phyloP scores from a whole-genome alignment of 2,888 invertebrate species.

The Agrotis ipsilon region DNA sequence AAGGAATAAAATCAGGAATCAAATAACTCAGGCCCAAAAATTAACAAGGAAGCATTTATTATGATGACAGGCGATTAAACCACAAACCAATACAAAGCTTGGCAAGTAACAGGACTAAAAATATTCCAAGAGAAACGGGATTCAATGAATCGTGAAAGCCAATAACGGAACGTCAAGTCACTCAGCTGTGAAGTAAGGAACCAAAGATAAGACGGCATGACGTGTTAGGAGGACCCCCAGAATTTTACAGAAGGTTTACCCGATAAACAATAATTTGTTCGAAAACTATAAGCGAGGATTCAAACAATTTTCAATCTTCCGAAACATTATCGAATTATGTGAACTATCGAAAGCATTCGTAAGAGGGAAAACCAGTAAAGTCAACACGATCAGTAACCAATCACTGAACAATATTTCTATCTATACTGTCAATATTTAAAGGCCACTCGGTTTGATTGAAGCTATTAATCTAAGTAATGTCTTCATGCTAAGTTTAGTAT shows the following conservation, averaged over 20 bases:
- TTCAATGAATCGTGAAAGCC: conserved; percentile 56
- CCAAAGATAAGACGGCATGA: conserved; percentile 41
- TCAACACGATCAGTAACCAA: not conserved
- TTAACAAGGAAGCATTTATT: conserved; percentile 22
- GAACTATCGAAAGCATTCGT: not conserved
- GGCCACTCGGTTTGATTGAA: no score
- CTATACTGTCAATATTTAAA: no score
- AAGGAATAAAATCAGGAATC: not conserved
- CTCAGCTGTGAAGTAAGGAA: conserved; percentile 49
- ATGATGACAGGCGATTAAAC: conserved; percentile 47
- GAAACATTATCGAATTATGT: not conserved
- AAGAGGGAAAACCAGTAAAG: not conserved
- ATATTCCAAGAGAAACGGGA: conserved; percentile 38
- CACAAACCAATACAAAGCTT: conserved; percentile 23
- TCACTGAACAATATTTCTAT: no score
- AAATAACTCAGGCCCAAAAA: conserved; percentile 8
- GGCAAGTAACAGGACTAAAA: conserved; percentile 29
- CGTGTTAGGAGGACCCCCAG: conserved; percentile 6
- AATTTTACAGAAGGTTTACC: conserved; percentile 32
- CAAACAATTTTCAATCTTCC: not conserved
- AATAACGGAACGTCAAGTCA: conserved; percentile 54
- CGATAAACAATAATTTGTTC: not conserved
- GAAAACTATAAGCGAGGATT: not conserved
- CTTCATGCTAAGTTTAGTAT: no score
- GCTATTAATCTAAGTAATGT: no score